Evolutionary conservation across 2,113 vertebrate species (phyloP).

Genomic region (Brachirus orientalis): DNA sequence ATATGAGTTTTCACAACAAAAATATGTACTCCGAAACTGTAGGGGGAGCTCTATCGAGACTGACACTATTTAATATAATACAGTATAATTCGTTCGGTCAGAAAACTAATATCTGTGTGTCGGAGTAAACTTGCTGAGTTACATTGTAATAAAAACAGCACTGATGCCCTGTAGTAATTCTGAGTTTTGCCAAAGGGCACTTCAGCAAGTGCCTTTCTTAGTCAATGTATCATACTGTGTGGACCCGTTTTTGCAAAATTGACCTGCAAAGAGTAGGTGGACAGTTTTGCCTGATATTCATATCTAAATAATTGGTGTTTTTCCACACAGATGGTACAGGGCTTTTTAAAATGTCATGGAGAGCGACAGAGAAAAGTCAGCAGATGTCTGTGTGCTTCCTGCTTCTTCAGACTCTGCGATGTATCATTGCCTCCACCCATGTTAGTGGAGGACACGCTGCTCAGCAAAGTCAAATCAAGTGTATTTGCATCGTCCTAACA

Average conservation of each 20-base stretch:
- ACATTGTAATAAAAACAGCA: no score
- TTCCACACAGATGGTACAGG: constrained; percentile 36
- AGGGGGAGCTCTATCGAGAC: no score
- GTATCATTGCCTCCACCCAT: constrained; percentile 21
- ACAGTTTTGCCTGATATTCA: constrained; percentile 12
- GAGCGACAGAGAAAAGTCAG: constrained; percentile 36
- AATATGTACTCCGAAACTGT: no score
- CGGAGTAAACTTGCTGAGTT: no score
- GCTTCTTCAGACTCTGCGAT: constrained; percentile 45
- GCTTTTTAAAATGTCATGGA: constrained; percentile 32
- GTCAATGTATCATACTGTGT: background rate
- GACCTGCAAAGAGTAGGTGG: background rate
- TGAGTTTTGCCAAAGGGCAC: background rate
- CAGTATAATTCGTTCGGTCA: no score
- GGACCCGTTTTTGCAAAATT: background rate
- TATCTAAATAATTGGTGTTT: constrained; percentile 9
- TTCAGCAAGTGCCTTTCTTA: background rate
- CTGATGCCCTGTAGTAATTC: background rate
- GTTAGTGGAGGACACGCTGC: constrained; percentile 30
- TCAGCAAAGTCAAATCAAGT: constrained; percentile 23
- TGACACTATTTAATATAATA: no score
- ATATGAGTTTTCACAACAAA: no score
- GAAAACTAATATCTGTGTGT: no score
- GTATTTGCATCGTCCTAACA: constrained; percentile 1
- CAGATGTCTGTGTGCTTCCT: constrained; percentile 44